Evolutionary conservation across 1,140 invertebrate species (phyloP).

Genomic region (Drosophila subpulchrella): DNA sequence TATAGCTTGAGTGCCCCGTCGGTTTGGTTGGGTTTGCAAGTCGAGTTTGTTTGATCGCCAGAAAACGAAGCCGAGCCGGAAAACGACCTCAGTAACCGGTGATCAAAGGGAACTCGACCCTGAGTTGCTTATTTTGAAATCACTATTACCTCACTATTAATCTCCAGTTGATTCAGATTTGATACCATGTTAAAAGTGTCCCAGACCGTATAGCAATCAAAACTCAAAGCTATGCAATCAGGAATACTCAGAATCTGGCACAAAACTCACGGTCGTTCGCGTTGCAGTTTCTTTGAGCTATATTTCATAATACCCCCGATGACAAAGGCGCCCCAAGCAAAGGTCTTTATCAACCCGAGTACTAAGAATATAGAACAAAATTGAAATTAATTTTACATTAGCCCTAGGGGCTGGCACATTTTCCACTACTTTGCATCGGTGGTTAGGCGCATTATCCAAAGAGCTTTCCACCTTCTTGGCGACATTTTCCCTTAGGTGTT

Average conservation of each 20-base stretch:
- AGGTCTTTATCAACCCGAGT: constrained; percentile 59
- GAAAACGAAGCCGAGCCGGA: constrained; percentile 37
- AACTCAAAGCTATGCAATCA: constrained; percentile 51
- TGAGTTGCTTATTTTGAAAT: neutral
- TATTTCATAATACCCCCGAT: constrained; percentile 61
- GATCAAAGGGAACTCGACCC: constrained; percentile 45
- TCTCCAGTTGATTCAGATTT: constrained; percentile 2
- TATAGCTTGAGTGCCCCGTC: constrained; percentile 56
- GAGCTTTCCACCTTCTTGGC: constrained; percentile 31
- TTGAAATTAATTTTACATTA: constrained; percentile 20
- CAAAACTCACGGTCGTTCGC: constrained; percentile 4
- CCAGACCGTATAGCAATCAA: constrained; percentile 58
- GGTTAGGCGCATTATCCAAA: constrained; percentile 35
- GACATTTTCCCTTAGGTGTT: constrained; percentile 54
- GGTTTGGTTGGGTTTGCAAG: constrained; percentile 5
- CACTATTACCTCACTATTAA: neutral
- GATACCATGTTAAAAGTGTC: constrained; percentile 44
- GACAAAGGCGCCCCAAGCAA: constrained; percentile 39
- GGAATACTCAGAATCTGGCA: constrained; percentile 69
- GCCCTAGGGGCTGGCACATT: constrained; percentile 21
- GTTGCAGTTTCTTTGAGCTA: constrained; percentile 31
- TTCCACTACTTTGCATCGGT: constrained; percentile 36
- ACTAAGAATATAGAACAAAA: constrained; percentile 51
- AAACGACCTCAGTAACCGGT: constrained; percentile 47
- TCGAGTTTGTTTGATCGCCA: constrained; percentile 46